Evolutionary conservation across 2,888 invertebrate species (phyloP).

Genomic region (Corbicula japonica): DNA sequence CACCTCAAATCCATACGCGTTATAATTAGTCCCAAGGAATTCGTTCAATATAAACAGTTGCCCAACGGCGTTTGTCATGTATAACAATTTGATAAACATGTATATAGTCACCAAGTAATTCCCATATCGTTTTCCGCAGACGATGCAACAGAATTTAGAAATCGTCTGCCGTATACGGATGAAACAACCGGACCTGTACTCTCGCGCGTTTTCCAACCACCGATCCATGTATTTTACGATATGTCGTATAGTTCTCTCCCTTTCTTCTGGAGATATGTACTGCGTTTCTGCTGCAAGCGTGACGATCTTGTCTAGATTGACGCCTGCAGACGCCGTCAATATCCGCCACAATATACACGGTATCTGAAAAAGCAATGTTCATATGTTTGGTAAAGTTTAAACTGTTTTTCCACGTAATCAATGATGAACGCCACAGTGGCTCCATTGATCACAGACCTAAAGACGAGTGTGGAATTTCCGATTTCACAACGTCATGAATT

Average conservation of each 20-base stretch:
- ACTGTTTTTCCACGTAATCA: no score
- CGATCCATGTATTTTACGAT: conserved; percentile 87
- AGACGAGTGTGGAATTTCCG: no score
- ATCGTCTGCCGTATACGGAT: conserved; percentile 85
- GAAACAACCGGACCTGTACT: conserved; percentile 86
- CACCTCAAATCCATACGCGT: conserved; percentile 87
- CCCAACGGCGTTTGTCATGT: conserved; percentile 87
- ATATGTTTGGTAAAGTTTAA: no score
- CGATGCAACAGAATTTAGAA: conserved; percentile 85
- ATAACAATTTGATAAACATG: conserved; percentile 87
- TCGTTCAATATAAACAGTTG: conserved; percentile 87
- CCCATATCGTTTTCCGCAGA: conserved; percentile 86
- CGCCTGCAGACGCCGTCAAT: conserved; percentile 83
- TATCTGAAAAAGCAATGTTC: conserved; percentile 76
- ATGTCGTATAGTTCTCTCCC: conserved; percentile 86
- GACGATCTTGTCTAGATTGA: conserved; percentile 86
- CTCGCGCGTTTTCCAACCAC: conserved; percentile 86
- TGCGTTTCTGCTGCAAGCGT: conserved; percentile 87
- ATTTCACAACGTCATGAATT: no score
- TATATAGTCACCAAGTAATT: conserved; percentile 87
- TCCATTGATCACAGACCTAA: no score
- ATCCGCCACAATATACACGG: conserved; percentile 87
- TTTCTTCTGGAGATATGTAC: conserved; percentile 86
- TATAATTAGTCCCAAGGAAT: conserved; percentile 87
- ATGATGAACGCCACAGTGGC: no score